Evolutionary conservation across 1,140 invertebrate species (phyloP).

Genomic region (Saxidomus purpurata): DNA sequence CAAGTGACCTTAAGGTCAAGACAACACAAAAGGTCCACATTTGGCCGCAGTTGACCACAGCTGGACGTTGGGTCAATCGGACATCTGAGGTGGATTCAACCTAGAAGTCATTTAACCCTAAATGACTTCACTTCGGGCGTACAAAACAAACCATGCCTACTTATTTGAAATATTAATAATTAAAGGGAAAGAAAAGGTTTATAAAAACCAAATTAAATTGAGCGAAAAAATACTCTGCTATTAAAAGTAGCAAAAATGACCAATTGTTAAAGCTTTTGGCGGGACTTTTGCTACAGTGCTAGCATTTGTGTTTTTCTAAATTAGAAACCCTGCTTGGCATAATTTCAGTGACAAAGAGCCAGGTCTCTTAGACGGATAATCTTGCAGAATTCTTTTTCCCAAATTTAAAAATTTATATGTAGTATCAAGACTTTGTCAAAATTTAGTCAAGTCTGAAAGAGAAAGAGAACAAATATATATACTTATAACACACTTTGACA

Average conservation of each 20-base stretch:
- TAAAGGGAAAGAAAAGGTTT: constrained; percentile 35
- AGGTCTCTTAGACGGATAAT: too few species aligned
- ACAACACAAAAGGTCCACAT: constrained; percentile 6
- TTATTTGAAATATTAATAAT: constrained; percentile 61
- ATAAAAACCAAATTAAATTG: constrained; percentile 59
- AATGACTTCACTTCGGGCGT: constrained; percentile 20
- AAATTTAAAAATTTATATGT: background rate
- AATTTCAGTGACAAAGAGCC: too few species aligned
- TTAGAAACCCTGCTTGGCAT: too few species aligned
- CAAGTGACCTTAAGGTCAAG: constrained; percentile 42
- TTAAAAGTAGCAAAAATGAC: constrained; percentile 6
- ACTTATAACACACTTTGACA: too few species aligned
- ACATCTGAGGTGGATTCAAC: constrained; percentile 51
- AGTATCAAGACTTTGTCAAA: too few species aligned
- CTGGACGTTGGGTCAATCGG: constrained; percentile 50
- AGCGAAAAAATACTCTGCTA: constrained; percentile 40
- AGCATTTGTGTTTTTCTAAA: background rate
- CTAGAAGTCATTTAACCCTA: constrained; percentile 44
- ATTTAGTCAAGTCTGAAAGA: too few species aligned
- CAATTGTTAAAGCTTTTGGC: background rate
- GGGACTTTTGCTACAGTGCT: background rate
- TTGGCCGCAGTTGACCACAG: constrained; percentile 40
- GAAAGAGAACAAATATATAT: too few species aligned
- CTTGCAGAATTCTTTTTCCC: too few species aligned
- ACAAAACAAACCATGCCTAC: constrained; percentile 34